Percentiles rank a stretch among this genome's conserved stretches.
Evolutionary conservation across 2,888 invertebrate species (phyloP).

Genomic region (Gandaritis pyraliata): DNA sequence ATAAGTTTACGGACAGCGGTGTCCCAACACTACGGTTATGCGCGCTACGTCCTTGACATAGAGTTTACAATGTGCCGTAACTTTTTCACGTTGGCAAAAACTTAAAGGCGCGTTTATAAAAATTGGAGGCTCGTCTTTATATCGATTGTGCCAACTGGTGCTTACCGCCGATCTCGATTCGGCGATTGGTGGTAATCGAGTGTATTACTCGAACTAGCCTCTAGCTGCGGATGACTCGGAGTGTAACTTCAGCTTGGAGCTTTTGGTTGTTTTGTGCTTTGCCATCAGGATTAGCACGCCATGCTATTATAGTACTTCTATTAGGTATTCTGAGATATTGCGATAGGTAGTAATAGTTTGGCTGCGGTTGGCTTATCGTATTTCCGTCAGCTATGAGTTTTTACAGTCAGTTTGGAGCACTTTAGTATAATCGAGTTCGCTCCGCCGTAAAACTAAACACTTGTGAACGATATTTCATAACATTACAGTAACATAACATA

Average conservation of each 20-base stretch:
- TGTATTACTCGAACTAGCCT: constrained; percentile 61
- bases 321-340: constrained; percentile 26
- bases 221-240: constrained; percentile 50
- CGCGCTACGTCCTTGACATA: constrained; percentile 61
- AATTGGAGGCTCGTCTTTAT: constrained; percentile 67
- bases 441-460: constrained; percentile 11
- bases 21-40: constrained; percentile 48
- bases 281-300: constrained; percentile 35
- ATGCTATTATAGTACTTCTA: constrained; percentile 40
- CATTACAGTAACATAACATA: no score
- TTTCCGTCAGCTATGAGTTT: constrained; percentile 10
- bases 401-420: constrained; percentile 9
- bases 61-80: constrained; percentile 55
- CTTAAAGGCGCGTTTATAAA: constrained; percentile 60
- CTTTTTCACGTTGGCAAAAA: constrained; percentile 46
- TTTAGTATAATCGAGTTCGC: constrained; percentile 14
- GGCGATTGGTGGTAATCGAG: constrained; percentile 70
- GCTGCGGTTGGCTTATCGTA: constrained; percentile 14
- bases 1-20: constrained; percentile 50
- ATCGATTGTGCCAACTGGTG: constrained; percentile 83
- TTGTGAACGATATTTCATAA: background rate
- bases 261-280: constrained; percentile 46
- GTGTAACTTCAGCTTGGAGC: constrained; percentile 50
- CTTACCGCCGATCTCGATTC: constrained; percentile 79
- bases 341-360: constrained; percentile 3